Evolutionary conservation across 2,888 invertebrate genomes (phyloP).

Genomic region (Aethes cnicana): DNA sequence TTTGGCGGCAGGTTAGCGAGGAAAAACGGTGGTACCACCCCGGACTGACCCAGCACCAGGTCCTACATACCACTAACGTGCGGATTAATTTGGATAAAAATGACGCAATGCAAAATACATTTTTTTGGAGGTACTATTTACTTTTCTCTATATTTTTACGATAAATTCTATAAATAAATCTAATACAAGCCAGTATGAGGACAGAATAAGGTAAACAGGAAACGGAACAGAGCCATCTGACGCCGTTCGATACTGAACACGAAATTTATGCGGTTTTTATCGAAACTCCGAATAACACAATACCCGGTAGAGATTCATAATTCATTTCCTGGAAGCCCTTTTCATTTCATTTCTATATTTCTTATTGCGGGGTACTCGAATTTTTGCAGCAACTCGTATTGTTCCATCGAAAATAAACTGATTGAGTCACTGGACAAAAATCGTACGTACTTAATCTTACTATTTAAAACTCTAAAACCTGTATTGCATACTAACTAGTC

Average conservation of each 20-base stretch:
- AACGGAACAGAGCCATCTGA: constrained; percentile 19
- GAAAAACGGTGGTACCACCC: too few relatives aligned
- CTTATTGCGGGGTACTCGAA: constrained; percentile 22
- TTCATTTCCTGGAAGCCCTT: constrained; percentile 36
- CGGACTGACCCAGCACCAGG: too few relatives aligned
- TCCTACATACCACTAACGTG: too few relatives aligned
- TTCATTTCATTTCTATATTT: constrained; percentile 38
- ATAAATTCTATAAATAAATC: too few relatives aligned
- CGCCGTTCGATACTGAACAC: constrained; percentile 4
- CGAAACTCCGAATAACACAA: constrained; percentile 39
- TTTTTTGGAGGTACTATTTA: too few relatives aligned
- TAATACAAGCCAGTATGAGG: neutral
- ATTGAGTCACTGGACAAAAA: neutral
- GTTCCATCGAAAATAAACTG: neutral
- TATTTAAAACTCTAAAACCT: too few relatives aligned
- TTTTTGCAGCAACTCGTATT: neutral
- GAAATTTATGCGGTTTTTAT: constrained; percentile 44
- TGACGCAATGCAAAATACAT: too few relatives aligned
- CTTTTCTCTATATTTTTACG: too few relatives aligned
- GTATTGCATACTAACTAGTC: too few relatives aligned
- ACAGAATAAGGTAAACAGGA: constrained; percentile 15
- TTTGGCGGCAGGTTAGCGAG: too few relatives aligned
- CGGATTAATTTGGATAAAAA: too few relatives aligned
- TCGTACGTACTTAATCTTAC: too few relatives aligned
- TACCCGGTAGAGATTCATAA: constrained; percentile 39